phyloP scores from a whole-genome alignment of 2,113 vertebrate species.

The Nycticebus coucang region DNA sequence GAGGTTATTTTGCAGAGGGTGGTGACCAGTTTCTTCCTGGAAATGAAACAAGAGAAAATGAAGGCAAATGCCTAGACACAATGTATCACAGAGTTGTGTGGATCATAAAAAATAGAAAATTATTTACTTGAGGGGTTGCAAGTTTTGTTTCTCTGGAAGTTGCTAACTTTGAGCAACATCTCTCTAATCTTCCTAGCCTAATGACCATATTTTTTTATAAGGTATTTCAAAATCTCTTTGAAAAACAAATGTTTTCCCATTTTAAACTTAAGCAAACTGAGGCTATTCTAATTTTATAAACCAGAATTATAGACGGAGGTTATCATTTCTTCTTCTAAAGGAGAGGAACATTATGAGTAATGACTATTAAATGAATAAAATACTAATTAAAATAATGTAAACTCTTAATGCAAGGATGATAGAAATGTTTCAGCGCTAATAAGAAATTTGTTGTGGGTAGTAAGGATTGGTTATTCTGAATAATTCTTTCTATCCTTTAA shows the following conservation, averaged over 20 bases:
- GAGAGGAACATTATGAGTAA: not conserved
- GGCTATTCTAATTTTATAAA: not conserved
- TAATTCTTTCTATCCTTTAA: not conserved
- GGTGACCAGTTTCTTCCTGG: not conserved
- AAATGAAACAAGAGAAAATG: not conserved
- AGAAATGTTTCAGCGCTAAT: not conserved
- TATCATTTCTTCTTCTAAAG: not conserved
- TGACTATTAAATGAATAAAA: not conserved
- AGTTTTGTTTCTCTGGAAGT: not conserved
- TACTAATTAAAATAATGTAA: not conserved
- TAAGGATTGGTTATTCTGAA: not conserved
- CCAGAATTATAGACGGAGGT: not conserved
- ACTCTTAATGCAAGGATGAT: not conserved
- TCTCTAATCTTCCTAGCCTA: not conserved
- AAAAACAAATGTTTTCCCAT: not conserved
- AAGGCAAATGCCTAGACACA: not conserved
- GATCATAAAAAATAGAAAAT: not conserved
- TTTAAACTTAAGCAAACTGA: not conserved
- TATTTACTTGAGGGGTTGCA: not conserved
- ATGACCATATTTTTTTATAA: not conserved
- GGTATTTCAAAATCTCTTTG: not conserved
- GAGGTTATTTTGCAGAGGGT: not conserved
- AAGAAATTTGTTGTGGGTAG: not conserved
- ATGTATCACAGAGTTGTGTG: not conserved
- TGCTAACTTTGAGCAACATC: not conserved